Base-by-base conservation (phyloP, 2,888 invertebrate genomes). In the Caenorhabditis parvicauda region DNA sequence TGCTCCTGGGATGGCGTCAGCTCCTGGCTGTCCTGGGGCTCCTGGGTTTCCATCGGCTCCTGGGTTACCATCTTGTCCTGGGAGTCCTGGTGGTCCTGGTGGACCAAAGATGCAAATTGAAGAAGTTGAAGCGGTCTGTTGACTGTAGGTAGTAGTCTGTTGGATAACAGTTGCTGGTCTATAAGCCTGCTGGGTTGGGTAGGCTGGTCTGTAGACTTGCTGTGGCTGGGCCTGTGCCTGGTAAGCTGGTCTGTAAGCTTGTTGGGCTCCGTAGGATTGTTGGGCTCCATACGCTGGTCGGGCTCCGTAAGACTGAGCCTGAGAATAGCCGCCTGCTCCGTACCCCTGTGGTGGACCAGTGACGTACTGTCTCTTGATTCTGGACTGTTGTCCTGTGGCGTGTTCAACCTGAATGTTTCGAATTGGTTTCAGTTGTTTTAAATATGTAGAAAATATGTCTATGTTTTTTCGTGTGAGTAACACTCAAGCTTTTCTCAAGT, bases 21-120 rank as follows among this genome's bases (percentile, higher is more conserved):
- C 29, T 32, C 63, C 63, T 19, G 59, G 59, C 28, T 42, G 49
- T 55, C 63, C 63, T n/a, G 57, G 58, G 0, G 45, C 32, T 25
- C 63, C 63, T 22, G 52, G 35, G 42, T 46, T 48, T 35, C 62
- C 62, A 21, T 62, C 62, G 1, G 47, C 25, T 45, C 62, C 62
- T 44, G 62, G 60, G 17, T 52, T 49, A 50, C 70, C 72, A 14
- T 70, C 61, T 21, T 65, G 43, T 61, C 72, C 72, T 19, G 70
- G 70, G 32, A 67, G 61, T 42, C 72, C 72, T 28, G 69, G 60
- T 32, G 67, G 67, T 49, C 72, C 72, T 41, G 72, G 65, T 37
- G 67, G 72, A 2, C 70, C 70, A 42, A 58, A 60, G 35, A 59
- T 47, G 57, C 70, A 62, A 28, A 62, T 48, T 2, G 61, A 62